Conservation (phyloP, 2,113 vertebrate species). For the Erythrolamprus reginae region DNA sequence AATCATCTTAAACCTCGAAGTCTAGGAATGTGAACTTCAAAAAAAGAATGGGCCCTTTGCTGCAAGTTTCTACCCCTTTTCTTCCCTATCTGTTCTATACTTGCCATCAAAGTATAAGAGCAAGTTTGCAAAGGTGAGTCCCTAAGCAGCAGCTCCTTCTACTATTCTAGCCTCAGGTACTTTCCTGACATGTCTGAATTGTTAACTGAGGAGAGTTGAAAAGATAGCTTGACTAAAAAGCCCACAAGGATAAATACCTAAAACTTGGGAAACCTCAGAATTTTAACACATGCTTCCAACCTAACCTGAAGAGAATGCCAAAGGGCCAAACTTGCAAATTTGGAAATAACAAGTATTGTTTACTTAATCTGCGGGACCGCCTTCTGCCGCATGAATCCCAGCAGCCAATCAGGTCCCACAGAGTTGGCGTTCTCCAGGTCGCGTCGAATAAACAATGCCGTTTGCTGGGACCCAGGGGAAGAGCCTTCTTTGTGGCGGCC, state of each 20-base stretch:
- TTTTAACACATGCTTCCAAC: not conserved
- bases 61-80: conserved; percentile 16
- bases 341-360: conserved; percentile 1
- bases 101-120: not conserved
- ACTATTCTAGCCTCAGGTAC: not conserved
- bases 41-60: conserved; percentile 11
- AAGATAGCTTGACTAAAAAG: not conserved
- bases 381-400: too few species aligned
- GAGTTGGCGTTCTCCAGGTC: too few species aligned
- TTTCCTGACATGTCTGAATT: not conserved
- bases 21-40: not conserved
- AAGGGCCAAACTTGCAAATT: not conserved
- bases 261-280: not conserved
- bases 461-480: too few species aligned
- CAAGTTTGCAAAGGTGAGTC: not conserved
- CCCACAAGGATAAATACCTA: conserved; percentile 18
- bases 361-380: too few species aligned
- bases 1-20: not conserved
- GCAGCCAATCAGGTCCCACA: too few species aligned
- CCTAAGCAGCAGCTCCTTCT: not conserved
- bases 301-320: conserved; percentile 3
- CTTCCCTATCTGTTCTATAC: not conserved
- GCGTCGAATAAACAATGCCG: too few species aligned
- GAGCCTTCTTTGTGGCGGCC: too few species aligned
- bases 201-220: conserved; percentile 13